Base-by-base conservation (phyloP, 30 jellyfish, hydroid and myxozoan genomes). In the Morbakka virulenta region DNA sequence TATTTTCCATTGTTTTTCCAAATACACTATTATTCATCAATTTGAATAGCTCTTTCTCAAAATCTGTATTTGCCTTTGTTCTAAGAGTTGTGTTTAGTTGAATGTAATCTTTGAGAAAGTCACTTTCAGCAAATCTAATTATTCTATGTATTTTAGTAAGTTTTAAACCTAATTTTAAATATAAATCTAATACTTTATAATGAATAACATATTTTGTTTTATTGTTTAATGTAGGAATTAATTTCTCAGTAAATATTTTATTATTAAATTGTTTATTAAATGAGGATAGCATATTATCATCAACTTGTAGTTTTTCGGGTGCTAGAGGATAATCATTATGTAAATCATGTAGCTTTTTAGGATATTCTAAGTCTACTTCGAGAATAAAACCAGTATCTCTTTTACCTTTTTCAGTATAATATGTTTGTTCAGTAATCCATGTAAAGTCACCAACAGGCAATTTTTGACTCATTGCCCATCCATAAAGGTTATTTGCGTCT, bases 401-500 rank as follows among this genome's bases (percentile, higher is more conserved):
- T 32, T 81, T 23, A 31, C 78, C 24, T 21, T 69, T 34, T 36
- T 52, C 81, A 29, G 35, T 31, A 30, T n/a, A 62, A 21, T 32
- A 20, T 21, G 70, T 63, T 2, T 35, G 23, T 12, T 79, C 90
- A 17, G 47, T 31, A 67, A 77, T 24, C 93, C 87, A 77, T 53
- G 63, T 68, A 48, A 86, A 77, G 34, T 80, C 83, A 3, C 76
- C 78, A 0, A 80, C 62, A 57, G 96, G 95, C 26, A 86, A 69
- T 2, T 61, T 23, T 50, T 86, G 87, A 1, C 62, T 0, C 97
- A 88, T 88, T 4, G 96, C 96, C 95, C 96, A 88, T 6, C 94
- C 94, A 76, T 83, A 72, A 20, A 71, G 21, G 81, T 87, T 87
- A 41, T 87, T 87, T 24, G 95, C 95, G 57, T 87, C 95, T 28